A percentile compares a stretch with the other conserved stretches of the same genome.
Evolutionary conservation across 2,113 vertebrate genomes (phyloP).

Genomic region (Myotis yumanensis): DNA sequence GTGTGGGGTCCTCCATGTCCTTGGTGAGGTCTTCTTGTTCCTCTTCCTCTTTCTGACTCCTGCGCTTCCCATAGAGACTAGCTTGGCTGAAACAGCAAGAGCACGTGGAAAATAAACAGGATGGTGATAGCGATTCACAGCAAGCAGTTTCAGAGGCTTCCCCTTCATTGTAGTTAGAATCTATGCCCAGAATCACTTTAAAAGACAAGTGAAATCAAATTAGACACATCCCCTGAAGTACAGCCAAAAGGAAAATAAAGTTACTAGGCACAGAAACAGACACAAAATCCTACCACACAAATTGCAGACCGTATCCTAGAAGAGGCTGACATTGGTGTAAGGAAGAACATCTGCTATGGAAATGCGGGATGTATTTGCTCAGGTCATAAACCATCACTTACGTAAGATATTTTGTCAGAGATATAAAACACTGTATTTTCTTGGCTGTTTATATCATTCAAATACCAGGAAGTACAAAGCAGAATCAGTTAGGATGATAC

Average conservation of each 20-base stretch:
- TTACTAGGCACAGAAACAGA: background rate
- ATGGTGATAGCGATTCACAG: background rate
- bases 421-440: background rate
- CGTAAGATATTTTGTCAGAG: background rate
- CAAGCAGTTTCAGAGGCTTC: background rate
- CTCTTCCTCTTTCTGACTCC: constrained; percentile 95
- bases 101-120: background rate
- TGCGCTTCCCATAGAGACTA: constrained; percentile 91
- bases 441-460: background rate
- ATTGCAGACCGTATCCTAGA: background rate
- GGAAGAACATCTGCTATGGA: background rate
- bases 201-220: constrained; percentile 7
- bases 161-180: background rate
- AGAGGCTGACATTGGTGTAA: background rate
- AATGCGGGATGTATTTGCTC: background rate
- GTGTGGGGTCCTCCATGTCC: constrained; percentile 97
- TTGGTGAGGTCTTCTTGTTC: constrained; percentile 97
- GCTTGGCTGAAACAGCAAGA: constrained; percentile 86
- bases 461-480: background rate
- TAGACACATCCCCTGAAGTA: background rate
- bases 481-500: background rate
- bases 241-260: background rate
- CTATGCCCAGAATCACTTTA: background rate
- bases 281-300: background rate
- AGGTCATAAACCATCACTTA: background rate